phyloP scores from a whole-genome alignment of 1,140 invertebrate species.

The Homalodisca vitripennis region DNA sequence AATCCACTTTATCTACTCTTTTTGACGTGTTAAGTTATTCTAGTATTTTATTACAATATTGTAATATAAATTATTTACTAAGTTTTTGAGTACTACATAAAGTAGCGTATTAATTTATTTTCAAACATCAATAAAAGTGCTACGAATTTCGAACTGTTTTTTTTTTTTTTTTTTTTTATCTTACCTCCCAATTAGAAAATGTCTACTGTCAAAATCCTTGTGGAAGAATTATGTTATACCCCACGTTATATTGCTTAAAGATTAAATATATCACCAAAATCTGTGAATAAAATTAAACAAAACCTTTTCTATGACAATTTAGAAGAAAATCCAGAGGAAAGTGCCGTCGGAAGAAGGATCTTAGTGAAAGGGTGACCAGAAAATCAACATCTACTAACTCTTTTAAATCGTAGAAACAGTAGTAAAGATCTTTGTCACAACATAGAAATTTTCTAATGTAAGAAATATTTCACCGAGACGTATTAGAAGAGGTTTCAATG shows the following conservation, averaged over 20 bases:
- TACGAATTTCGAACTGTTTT: too few species aligned
- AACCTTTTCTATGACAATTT: background rate
- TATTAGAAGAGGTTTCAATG: background rate
- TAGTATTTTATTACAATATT: too few species aligned
- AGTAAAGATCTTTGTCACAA: background rate
- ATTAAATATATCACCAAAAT: conserved; percentile 10
- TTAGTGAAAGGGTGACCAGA: background rate
- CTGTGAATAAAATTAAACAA: conserved; percentile 1
- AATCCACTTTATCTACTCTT: too few species aligned
- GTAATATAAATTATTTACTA: too few species aligned
- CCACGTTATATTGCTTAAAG: background rate
- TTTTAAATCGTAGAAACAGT: background rate
- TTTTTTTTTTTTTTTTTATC: too few species aligned
- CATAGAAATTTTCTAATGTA: background rate
- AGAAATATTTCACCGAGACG: background rate
- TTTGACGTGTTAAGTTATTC: too few species aligned
- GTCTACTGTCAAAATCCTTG: background rate
- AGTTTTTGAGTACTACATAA: too few species aligned
- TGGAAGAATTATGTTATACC: background rate
- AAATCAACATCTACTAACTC: background rate
- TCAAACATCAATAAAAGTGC: too few species aligned
- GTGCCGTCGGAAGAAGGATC: background rate
- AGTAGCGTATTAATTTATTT: too few species aligned
- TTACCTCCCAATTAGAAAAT: too few species aligned
- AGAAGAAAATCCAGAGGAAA: background rate